Evolutionary conservation across 2,113 vertebrate genomes (phyloP), one percentile per base, ranked within the genome.

Genomic region (Rynchops niger): DNA sequence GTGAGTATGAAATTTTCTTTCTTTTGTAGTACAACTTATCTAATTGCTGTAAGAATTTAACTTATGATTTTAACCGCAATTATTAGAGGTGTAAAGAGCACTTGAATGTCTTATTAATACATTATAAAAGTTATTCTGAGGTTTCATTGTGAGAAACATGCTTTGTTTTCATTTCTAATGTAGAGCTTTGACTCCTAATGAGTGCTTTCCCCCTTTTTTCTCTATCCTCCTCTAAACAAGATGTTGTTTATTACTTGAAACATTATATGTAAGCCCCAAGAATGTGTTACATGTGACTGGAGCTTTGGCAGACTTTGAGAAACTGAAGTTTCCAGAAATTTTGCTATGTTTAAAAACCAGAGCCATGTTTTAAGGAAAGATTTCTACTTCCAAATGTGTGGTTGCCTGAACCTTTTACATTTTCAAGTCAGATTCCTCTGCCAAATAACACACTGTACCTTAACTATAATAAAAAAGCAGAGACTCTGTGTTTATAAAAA

Each of bases 401-500:
- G 98, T 98, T 98, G 97, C 98, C 97, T 98, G 98, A 98, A 98
- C 97, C 97, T 98, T 98, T 98, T 98, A 97, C 98, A 98, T 98
- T 98, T 98, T 98, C 97, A 97, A 98, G 98, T 98, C 97, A 97
- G 96, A 97, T 95, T 98, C 91, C 92, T 93, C 85, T 98, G 98
- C 98, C 98, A 98, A 98, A 98, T 98, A 98, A 98, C 98, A 98
- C 98, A 97, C 97, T 98, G 97, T 98, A 98, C 98, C 98, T 98
- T 98, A 98, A 97, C 96, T 98, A 94, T 97, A 97, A 98, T 97
- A 98, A 97, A 97, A 98, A 98, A 97, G 96, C 93, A 97, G 95
- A 97, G 95, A 95, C 93, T 97, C 97, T 94, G 92, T 97, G 97
- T 97, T 97, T 97, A 98, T 96, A 96, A 97, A 98, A 98, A 96